phyloP scores from a whole-genome alignment of 2,888 invertebrate species.

The Sepiola atlantica region DNA sequence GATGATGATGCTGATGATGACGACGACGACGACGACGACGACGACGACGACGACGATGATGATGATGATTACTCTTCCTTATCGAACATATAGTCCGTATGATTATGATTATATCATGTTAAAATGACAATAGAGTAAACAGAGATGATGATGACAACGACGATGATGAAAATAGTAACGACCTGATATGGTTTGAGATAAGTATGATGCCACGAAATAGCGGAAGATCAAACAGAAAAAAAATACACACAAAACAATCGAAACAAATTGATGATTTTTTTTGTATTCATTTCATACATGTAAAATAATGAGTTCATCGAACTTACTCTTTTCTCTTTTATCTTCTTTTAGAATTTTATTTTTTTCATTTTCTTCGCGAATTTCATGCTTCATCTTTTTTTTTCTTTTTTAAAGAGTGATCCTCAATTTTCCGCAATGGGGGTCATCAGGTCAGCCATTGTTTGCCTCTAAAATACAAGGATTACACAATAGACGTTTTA shows the following conservation, averaged over 20 bases:
- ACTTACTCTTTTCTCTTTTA: neutral
- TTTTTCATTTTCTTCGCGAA: neutral
- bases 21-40: too few relatives aligned
- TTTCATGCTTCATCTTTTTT: neutral
- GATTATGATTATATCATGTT: neutral
- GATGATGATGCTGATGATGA: neutral
- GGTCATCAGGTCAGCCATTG: neutral
- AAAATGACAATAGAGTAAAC: neutral
- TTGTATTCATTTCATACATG: neutral
- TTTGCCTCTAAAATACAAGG: neutral
- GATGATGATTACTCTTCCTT: too few relatives aligned
- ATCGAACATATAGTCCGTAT: too few relatives aligned
- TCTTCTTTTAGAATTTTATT: neutral
- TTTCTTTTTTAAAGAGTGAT: neutral
- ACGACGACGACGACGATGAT: too few relatives aligned
- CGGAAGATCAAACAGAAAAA: neutral
- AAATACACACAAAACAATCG: neutral
- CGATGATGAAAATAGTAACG: too few relatives aligned
- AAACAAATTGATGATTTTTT: neutral
- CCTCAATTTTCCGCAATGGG: neutral
- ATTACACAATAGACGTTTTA: neutral
- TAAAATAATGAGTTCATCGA: neutral
- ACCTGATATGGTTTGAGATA: too few relatives aligned
- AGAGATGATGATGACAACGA: neutral
- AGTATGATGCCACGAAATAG: neutral